Base-by-base conservation (phyloP, 2,797 vertebrate species). In the Tokudaia tokunoshimensis region DNA sequence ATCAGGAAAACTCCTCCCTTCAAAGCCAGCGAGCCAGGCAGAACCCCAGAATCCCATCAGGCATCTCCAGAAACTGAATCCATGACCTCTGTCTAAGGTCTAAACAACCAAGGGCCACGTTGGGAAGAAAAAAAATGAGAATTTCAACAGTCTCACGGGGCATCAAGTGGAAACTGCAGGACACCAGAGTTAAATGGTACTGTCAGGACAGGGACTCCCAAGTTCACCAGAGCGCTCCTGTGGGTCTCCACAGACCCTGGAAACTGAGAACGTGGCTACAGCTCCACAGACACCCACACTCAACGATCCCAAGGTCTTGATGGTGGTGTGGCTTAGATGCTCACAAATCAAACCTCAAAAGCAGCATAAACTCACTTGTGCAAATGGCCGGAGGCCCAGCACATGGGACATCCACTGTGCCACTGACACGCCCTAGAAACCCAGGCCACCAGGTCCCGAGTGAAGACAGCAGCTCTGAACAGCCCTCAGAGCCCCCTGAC, bases 101-200 rank as follows among this genome's bases (percentile, higher is more conserved):
- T 65, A 74, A 34, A 65, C 22, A 74, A 44, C 61, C 13, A 31
- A 83, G 17, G 22, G 22, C 11, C 3, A 22, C 41, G 7, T 26
- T 44, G 9, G 63, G 24, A 59, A 57, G 6, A 52, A 59, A 90
- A 93, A 80, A 81, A 75, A 61, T 0, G 29, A 75, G 22, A 82
- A 20, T 22, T 37, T 3, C 2, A 61, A 15, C 29, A 37, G 5
- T 24, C 41, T 37, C 52, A 8, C 4, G 15, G 24, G 1, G 24
- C 14, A n/a, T 13, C 34, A 59, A 8, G 4, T 0, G 1, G 1
- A 19, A 57, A 52, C 57, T 10, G 4, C 0, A 0, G 0, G 17
- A 17, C 41, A 24, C 1, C 29, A 5, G 55, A 19, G 4, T 7
- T 26, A 37, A 79, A 22, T 0, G 22, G 50, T 79, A 4, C 3